Evolutionary conservation across 2,888 invertebrate species (phyloP).

Genomic region (Volucella inflata): DNA sequence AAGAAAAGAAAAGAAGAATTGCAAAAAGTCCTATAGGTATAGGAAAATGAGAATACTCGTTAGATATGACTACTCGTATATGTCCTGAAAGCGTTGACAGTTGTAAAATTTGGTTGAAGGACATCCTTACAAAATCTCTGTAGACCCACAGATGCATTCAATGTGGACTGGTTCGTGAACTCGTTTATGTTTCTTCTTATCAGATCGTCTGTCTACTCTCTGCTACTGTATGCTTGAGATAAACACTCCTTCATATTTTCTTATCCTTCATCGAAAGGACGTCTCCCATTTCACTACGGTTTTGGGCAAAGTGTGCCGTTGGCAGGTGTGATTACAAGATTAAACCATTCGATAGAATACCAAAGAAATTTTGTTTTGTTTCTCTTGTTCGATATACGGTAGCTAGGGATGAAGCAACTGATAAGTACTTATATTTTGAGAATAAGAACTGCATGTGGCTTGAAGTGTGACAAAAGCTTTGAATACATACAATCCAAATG

Average conservation of each 20-base stretch:
- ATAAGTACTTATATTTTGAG: slow-evolving; percentile 32
- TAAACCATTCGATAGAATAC: slow-evolving; percentile 56
- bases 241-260: slow-evolving; percentile 13
- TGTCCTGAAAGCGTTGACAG: slow-evolving; percentile 40
- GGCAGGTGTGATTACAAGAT: slow-evolving; percentile 44
- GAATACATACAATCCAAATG: slow-evolving; percentile 20
- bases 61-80: background rate
- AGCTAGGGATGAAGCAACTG: slow-evolving; percentile 19
- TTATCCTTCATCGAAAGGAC: slow-evolving; percentile 27
- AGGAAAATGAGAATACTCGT: too few relatives aligned
- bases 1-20: too few relatives aligned
- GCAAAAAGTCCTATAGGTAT: too few relatives aligned
- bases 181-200: background rate
- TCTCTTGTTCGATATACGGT: slow-evolving; percentile 19
- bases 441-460: slow-evolving; percentile 29
- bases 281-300: background rate
- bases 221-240: background rate
- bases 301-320: slow-evolving; percentile 26
- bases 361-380: slow-evolving; percentile 47
- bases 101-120: slow-evolving; percentile 30
- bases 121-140: slow-evolving; percentile 13
- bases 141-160: slow-evolving; percentile 23
- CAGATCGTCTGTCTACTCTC: slow-evolving; percentile 2
- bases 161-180: background rate
- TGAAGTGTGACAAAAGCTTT: slow-evolving; percentile 10